Base-by-base conservation (phyloP, 2,888 invertebrate genomes). In the Tipula vernalis region DNA sequence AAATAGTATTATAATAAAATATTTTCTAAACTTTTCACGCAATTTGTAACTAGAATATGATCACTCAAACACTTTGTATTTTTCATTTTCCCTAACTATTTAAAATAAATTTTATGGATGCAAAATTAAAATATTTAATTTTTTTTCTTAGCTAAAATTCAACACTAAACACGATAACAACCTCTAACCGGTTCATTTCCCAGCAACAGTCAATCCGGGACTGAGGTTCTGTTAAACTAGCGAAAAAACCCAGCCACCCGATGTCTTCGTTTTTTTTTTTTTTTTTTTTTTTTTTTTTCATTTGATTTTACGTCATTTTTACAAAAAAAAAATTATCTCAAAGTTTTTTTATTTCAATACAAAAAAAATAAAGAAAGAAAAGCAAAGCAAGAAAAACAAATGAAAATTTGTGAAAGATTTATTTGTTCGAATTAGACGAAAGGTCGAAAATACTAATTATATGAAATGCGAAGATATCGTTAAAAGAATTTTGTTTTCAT, bases 201-300 rank as follows among this genome's bases (percentile, higher is more conserved):
- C 90, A 91, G 90, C 90, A 90, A 91, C 90, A 90, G 90, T 90
- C 91, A 90, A 91, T 90, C 91, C 91, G 91, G 91, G 91, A 91
- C 91, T 91, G 89, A 91, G 90, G 90, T 90, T 90, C 90, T 89
- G 47, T 85, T 88, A 88, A 88, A 88, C 89, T 89, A 89, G 88
- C 89, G 71, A 71, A 71, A 71, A 71, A 89, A 88, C 85, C 85
- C 85, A 42, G 85, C 85, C 85, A 85, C 85, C 85, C 85, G 85
- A 41, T 85, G 41, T 42, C 85, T 85, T 71, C 71, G 71, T 18
- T 71, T 71, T 71, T 71, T 28, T 71, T 8, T 51, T 12, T 71
- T 71, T 71, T 71, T 28, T 71, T 8, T 51, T 12, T 51, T 51
- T 51, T 71, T 71, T 71, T 28, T 71, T 71, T 71, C 28, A 28